Evolutionary conservation across 2,797 vertebrate genomes (phyloP), one percentile per base, ranked within the genome.

Genomic region (Discoglossus pictus): DNA sequence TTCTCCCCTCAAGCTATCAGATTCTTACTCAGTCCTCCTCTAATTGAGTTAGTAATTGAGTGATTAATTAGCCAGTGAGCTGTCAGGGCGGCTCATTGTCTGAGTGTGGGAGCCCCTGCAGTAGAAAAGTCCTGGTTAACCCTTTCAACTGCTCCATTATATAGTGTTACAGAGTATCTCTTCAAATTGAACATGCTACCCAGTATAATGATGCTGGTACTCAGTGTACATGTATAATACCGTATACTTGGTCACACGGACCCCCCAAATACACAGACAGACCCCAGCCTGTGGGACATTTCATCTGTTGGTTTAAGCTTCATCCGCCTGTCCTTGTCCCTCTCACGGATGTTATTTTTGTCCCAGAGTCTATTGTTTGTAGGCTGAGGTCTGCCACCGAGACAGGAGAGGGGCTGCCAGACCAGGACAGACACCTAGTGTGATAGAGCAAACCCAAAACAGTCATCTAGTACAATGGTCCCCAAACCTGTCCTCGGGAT

Each of bases 311-410:
- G 18, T 68, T 68, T 68, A 60, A 17, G 47, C 55, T 8, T 46
- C 43, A 68, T 68, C 47, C 55, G 46, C 65, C 39, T 13, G 23
- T 48, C 23, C 55, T 60, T 52, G 47, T 68, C 46, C 44, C 15
- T 60, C 65, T 52, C 55, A 24, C 65, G 65, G 65, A 68, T 68
- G 65, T 68, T 68, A 68, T 68, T 68, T 60, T 52, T 68, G 65
- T 52, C 36, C 50, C 24, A 40, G 46, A 36, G 24, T 55, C 55
- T 52, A 53, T 60, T 68, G 55, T 68, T 15, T 43, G 20, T 59
- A 51, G 59, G 64, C 64, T 31, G 24, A 42, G 55, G 65, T 52
- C 50, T 68, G 65, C 55, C 55, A 68, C 36, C 53, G 46, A 52
- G 65, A 39, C 44, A 51, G 36, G 12, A 9, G 35, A n/a, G 11